Evolutionary conservation across 2,113 vertebrate species (phyloP), one percentile per base, ranked within the genome.

Genomic region (Clarias gariepinus): DNA sequence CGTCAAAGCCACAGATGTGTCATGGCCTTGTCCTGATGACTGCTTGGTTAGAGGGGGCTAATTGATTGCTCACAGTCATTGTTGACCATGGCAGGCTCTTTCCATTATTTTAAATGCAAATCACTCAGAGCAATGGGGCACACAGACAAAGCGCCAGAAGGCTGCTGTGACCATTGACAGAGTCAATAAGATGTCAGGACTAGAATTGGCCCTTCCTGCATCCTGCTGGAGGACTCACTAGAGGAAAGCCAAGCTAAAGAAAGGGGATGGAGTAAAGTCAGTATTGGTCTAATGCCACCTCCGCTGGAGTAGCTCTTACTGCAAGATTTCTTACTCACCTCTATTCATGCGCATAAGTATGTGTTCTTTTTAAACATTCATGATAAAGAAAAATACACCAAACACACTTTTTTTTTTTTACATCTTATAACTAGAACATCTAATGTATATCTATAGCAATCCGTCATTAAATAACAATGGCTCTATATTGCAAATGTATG

Each of bases 11-110:
- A 81, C 90, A 91, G 89, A 90, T 90, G 90, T 88, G 89, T 87
- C 88, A 82, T 36, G 30, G 87, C 86, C 86, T 81, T 88, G 88
- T 90, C 83, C 85, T 10, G 73, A 58, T 86, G 87, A 83, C 85
- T 66, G 79, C 83, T 89, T 85, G 71, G 81, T 82, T 25, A n/a
- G 85, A 88, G 63, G 73, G 53, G 60, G 78, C 86, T 92, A 92
- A 94, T 93, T 93, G 93, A 94, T 94, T 93, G n/a, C 92, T 94
- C 91, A 91, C 90, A 91, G 89, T 92, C 84, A 81, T 91, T 92
- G 84, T 87, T 84, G 82, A 23, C 58, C 87, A 41, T 93, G 90
- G 89, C 84, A 81, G 90, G 57, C 84, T 64, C 87, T 91, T 90
- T 91, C 47, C 33, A 66, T 15, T 19, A 11, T 74, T 74, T 79